These are phyloP conservation scores for Chamaea fasciata DNA, from an alignment of 2,113 vertebrate species.

Conservation along the genomic window DNA sequence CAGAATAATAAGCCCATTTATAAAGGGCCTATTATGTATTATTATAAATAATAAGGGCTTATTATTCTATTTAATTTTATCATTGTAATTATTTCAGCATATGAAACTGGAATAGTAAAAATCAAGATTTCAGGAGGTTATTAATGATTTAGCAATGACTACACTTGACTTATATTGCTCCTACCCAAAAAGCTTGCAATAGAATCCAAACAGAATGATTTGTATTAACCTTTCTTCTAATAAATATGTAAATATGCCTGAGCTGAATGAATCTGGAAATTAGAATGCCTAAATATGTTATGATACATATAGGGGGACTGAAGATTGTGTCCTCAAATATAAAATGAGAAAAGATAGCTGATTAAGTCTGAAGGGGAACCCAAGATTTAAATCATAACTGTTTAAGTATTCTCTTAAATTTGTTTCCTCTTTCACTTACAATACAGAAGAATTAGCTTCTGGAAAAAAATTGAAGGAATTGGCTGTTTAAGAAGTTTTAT, in stretches of 20 bases:
- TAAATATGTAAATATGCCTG: neutral
- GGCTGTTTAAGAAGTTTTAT: neutral
- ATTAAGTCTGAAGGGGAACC: neutral
- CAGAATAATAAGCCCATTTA: neutral
- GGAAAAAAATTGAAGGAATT: neutral
- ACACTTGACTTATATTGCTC: neutral
- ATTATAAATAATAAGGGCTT: too few species aligned
- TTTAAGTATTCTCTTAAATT: neutral
- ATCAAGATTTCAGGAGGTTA: neutral
- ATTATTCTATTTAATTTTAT: neutral
- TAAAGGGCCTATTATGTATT: too few species aligned
- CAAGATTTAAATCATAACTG: neutral
- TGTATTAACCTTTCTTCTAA: neutral
- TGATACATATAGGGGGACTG: neutral
- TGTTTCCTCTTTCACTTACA: neutral
- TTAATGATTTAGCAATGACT: neutral
- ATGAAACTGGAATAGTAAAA: neutral
- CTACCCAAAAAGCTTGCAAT: neutral
- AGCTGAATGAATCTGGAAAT: neutral
- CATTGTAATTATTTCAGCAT: neutral
- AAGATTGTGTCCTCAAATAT: neutral
- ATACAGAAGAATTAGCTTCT: neutral
- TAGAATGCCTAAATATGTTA: neutral
- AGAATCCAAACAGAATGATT: neutral
- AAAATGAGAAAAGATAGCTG: neutral